These are phyloP conservation scores for Takifugu bimaculatus DNA, from an alignment of 2,113 vertebrate genomes.

Conservation along the genomic window DNA sequence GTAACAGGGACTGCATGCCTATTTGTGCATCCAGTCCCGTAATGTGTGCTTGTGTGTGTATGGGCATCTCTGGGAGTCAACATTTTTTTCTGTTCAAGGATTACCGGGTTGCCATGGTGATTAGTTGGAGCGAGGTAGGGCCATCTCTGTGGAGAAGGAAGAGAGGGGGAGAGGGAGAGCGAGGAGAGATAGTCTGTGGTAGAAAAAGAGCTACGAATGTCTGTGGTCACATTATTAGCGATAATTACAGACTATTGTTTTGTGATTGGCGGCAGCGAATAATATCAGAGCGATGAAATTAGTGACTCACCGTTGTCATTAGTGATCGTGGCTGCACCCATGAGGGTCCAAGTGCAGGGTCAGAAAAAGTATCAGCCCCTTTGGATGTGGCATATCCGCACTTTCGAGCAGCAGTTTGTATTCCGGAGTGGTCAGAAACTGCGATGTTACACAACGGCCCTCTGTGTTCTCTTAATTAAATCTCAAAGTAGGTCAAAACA, in stretches of 20 bases:
- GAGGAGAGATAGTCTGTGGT: conserved; percentile 25
- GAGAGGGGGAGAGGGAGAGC: conserved; percentile 48
- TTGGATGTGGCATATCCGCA: conserved; percentile 1
- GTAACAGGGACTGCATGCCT: background rate
- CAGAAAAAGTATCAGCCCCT: background rate
- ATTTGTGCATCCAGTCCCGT: conserved; percentile 13
- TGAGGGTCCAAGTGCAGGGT: conserved; percentile 19
- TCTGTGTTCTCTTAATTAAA: conserved; percentile 50
- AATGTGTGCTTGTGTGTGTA: conserved; percentile 2
- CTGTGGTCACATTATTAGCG: no score
- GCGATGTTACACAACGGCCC: conserved; percentile 51
- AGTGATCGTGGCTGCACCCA: background rate
- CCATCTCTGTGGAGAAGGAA: conserved; percentile 58
- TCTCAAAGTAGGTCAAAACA: conserved; percentile 55
- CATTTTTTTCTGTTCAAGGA: conserved; percentile 63
- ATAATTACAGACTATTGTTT: conserved; percentile 24
- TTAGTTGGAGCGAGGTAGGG: conserved; percentile 68
- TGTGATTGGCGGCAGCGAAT: conserved; percentile 46
- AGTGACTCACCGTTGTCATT: background rate
- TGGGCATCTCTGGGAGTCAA: conserved; percentile 1
- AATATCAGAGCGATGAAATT: conserved; percentile 9
- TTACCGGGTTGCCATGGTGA: conserved; percentile 77
- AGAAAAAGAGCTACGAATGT: no score
- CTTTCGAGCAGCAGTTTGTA: conserved; percentile 7
- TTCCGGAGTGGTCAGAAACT: conserved; percentile 38